Evolutionary conservation across 1,140 invertebrate species (phyloP).

Genomic region (Drosophila virilis): DNA sequence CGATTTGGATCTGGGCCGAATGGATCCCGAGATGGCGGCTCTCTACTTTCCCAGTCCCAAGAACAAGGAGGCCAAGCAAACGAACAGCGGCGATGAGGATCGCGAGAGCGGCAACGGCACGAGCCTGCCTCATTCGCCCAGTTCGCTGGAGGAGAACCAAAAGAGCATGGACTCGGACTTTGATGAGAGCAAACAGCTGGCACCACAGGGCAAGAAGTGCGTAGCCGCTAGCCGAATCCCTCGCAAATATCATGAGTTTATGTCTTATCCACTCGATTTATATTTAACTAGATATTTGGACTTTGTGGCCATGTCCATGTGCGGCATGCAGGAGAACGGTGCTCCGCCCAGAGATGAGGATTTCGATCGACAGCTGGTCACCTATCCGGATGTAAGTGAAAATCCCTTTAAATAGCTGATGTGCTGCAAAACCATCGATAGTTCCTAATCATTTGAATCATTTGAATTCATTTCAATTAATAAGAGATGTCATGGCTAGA

Average conservation of each 20-base stretch:
- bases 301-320: conserved; percentile 91
- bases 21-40: conserved; percentile 95
- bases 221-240: conserved; percentile 63
- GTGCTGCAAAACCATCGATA: conserved; percentile 14
- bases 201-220: conserved; percentile 85
- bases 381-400: conserved; percentile 80
- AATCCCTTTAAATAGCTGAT: not conserved
- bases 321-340: conserved; percentile 89
- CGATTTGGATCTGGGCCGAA: conserved; percentile 93
- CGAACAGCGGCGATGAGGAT: conserved; percentile 91
- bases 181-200: conserved; percentile 88
- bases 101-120: conserved; percentile 97
- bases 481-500: no score
- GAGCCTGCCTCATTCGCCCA: conserved; percentile 96
- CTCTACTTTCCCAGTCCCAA: conserved; percentile 92
- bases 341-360: conserved; percentile 87
- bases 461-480: no score
- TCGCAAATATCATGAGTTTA: not conserved
- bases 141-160: conserved; percentile 90
- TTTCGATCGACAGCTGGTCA: conserved; percentile 91
- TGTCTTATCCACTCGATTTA: not conserved
- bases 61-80: conserved; percentile 41
- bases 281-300: conserved; percentile 84
- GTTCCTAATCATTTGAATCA: no score
- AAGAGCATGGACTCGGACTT: conserved; percentile 92